phyloP scores from a whole-genome alignment of 2,797 vertebrate species.

The Oreochromis grahami region DNA sequence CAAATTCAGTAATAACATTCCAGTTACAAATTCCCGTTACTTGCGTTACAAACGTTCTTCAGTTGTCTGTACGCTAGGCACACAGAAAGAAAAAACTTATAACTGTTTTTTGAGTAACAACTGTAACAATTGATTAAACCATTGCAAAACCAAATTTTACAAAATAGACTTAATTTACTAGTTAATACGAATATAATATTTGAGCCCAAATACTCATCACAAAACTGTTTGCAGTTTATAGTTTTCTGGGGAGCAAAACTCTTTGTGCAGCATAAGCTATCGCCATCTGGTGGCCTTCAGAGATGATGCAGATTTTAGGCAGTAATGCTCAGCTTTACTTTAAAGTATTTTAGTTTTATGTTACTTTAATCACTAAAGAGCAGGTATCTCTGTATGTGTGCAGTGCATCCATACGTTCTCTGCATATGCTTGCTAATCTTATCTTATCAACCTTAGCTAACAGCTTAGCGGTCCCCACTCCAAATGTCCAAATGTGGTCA shows the following conservation, averaged over 20 bases:
- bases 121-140: background rate
- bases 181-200: background rate
- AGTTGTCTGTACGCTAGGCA: background rate
- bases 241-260: background rate
- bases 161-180: background rate
- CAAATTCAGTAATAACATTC: background rate
- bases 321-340: background rate
- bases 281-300: background rate
- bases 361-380: background rate
- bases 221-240: background rate
- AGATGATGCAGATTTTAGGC: background rate
- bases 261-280: background rate
- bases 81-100: fast-evolving
- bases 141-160: background rate
- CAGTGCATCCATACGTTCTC: background rate
- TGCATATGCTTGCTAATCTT: background rate
- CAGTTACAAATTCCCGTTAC: background rate
- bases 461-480: background rate
- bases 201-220: background rate
- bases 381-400: background rate
- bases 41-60: background rate
- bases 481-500: background rate
- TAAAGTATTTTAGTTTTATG: background rate
- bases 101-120: background rate
- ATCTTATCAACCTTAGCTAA: background rate